Conservation (phyloP, 1,140 invertebrate species). For the Calliopsis andreniformis region DNA sequence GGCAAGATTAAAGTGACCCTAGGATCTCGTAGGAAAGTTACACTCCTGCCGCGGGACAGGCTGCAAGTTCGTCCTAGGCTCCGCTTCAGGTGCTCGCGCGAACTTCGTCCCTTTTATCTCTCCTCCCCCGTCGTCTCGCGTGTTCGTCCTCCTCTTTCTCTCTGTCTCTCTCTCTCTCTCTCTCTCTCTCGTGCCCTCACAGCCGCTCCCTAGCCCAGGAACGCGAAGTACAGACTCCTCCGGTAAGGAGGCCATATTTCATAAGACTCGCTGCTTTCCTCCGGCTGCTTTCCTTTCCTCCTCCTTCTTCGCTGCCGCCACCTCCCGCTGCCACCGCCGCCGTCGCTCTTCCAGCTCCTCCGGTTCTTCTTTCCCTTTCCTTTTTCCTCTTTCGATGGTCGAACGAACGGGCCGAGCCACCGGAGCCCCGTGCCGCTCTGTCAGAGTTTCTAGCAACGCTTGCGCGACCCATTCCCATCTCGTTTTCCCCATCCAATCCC, state of each 20-base stretch:
- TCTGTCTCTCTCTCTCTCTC: conserved; percentile 27
- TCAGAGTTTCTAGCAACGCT: conserved; percentile 77
- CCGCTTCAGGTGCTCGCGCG: conserved; percentile 11
- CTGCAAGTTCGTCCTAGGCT: neutral
- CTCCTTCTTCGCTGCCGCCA: conserved; percentile 50
- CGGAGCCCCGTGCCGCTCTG: conserved; percentile 59
- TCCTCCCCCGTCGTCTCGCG: neutral
- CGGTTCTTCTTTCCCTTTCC: conserved; percentile 58
- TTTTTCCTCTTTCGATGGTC: conserved; percentile 67
- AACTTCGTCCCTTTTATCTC: conserved; percentile 42
- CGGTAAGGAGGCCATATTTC: conserved; percentile 80
- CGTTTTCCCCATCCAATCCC: conserved; percentile 77
- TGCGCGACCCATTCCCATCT: conserved; percentile 79
- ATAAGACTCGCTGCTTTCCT: conserved; percentile 73
- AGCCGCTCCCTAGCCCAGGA: conserved; percentile 48
- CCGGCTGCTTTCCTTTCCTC: conserved; percentile 73
- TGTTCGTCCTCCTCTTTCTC: conserved; percentile 32
- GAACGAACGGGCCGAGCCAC: conserved; percentile 59
- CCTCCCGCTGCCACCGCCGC: conserved; percentile 14
- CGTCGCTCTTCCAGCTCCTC: conserved; percentile 37
- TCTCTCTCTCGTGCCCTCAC: conserved; percentile 19
- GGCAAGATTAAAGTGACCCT: neutral
- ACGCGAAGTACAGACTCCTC: conserved; percentile 68
- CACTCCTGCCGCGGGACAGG: neutral
- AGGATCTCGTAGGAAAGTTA: neutral